These are phyloP conservation scores for Geotrypetes seraphini DNA, from an alignment of 2,797 vertebrate species.

Conservation along the genomic window DNA sequence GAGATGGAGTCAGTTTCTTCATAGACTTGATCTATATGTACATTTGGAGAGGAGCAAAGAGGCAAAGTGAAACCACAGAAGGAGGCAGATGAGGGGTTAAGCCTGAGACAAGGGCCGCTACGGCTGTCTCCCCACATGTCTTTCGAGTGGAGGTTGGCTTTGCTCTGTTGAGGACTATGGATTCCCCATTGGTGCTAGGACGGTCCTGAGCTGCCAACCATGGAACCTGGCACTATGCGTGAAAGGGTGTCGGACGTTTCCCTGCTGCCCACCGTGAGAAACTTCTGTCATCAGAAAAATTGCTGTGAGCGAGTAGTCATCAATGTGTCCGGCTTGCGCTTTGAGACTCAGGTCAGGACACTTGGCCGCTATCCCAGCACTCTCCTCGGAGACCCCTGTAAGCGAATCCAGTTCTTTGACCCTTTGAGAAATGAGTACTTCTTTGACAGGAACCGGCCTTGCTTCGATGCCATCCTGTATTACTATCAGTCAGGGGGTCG, in stretches of 20 bases:
- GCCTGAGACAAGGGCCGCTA: too few species aligned
- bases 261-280: neutral
- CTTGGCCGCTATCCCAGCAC: conserved; percentile 82
- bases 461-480: conserved; percentile 88
- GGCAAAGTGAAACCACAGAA: neutral
- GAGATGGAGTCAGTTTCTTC: neutral
- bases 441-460: conserved; percentile 79
- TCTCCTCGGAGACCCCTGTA: conserved; percentile 72
- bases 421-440: conserved; percentile 77
- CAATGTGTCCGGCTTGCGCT: conserved; percentile 82
- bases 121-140: too few species aligned
- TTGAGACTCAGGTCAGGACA: conserved; percentile 80
- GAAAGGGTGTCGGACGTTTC: conserved; percentile 4
- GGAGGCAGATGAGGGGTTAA: too few species aligned
- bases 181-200: conserved; percentile 13
- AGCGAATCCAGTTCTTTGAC: conserved; percentile 78
- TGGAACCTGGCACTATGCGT: conserved; percentile 8
- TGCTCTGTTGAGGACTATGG: neutral
- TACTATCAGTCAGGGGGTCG: conserved; percentile 89
- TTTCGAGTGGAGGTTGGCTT: neutral
- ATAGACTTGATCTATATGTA: too few species aligned
- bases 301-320: conserved; percentile 73
- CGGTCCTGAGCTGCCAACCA: conserved; percentile 26
- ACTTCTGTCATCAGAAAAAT: conserved; percentile 19
- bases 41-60: neutral